A percentile compares a stretch with the other conserved stretches of the same genome.
Evolutionary conservation across 2,797 vertebrate species (phyloP).

Genomic region (Danio albolineatus): DNA sequence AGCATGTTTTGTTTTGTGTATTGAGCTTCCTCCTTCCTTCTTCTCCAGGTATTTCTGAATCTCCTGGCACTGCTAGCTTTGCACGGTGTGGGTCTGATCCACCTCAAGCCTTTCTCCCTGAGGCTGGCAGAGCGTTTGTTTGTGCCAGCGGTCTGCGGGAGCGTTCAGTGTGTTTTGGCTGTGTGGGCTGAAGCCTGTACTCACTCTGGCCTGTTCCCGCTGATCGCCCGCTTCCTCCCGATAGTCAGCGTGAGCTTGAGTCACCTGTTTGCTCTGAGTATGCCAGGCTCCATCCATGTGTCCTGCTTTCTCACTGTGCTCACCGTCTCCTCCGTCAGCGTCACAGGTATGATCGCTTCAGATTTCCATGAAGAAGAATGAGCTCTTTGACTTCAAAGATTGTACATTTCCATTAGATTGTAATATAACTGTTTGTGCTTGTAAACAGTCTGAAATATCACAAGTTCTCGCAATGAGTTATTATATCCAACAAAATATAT

Average conservation of each 20-base stretch:
- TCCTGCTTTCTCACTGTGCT: slow-evolving; percentile 66
- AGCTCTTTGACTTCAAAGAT: background rate
- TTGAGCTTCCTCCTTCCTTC: background rate
- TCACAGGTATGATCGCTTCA: slow-evolving; percentile 69
- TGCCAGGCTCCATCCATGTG: slow-evolving; percentile 58
- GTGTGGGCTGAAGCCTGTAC: slow-evolving; percentile 72
- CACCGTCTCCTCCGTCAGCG: slow-evolving; percentile 66
- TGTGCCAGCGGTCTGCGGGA: slow-evolving; percentile 76
- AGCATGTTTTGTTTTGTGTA: background rate
- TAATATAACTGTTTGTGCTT: too few species aligned
- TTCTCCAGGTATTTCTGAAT: slow-evolving; percentile 74
- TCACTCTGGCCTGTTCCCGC: slow-evolving; percentile 65
- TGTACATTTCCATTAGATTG: background rate
- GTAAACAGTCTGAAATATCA: too few species aligned
- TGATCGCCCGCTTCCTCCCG: slow-evolving; percentile 71
- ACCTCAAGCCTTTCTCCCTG: slow-evolving; percentile 70
- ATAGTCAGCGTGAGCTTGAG: slow-evolving; percentile 69
- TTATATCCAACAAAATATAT: too few species aligned
- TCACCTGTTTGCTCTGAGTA: slow-evolving; percentile 67
- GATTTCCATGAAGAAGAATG: background rate
- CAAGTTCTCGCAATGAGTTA: too few species aligned
- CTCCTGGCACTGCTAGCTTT: slow-evolving; percentile 72
- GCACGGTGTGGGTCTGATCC: slow-evolving; percentile 65
- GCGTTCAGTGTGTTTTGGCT: slow-evolving; percentile 70
- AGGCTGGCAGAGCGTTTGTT: slow-evolving; percentile 74